Conservation (phyloP, 2,888 invertebrate species). For the Oxystoma pomonae region DNA sequence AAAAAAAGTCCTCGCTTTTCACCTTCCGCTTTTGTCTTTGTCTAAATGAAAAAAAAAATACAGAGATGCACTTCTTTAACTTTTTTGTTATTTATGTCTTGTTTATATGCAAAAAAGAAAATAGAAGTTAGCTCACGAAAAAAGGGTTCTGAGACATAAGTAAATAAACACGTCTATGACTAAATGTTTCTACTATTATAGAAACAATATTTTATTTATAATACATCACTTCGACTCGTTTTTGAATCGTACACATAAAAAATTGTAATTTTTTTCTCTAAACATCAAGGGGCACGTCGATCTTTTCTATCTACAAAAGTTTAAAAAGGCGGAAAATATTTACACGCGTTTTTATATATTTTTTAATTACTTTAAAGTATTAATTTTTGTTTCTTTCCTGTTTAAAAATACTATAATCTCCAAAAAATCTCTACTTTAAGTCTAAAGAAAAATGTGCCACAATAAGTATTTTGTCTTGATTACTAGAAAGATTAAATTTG, state of each 20-base stretch:
- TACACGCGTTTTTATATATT: conserved; percentile 39
- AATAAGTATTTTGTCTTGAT: too few species aligned
- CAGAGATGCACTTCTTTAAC: too few species aligned
- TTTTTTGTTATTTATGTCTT: too few species aligned
- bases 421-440: too few species aligned
- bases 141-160: conserved; percentile 12
- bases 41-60: too few species aligned
- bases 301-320: conserved; percentile 44
- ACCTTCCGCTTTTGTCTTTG: too few species aligned
- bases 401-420: too few species aligned
- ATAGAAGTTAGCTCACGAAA: too few species aligned
- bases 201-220: conserved; percentile 50
- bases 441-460: too few species aligned
- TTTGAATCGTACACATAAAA: conserved; percentile 50
- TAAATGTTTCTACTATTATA: conserved; percentile 49
- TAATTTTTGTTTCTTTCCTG: neutral
- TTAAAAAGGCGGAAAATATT: conserved; percentile 41
- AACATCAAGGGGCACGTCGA: conserved; percentile 47
- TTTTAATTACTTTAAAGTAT: conserved; percentile 9
- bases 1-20: too few species aligned
- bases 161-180: conserved; percentile 38
- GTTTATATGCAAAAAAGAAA: too few species aligned
- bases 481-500: too few species aligned
- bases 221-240: conserved; percentile 49
- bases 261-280: conserved; percentile 46